Conservation (phyloP, 2,113 vertebrate genomes). For the Dromaius novaehollandiae region DNA sequence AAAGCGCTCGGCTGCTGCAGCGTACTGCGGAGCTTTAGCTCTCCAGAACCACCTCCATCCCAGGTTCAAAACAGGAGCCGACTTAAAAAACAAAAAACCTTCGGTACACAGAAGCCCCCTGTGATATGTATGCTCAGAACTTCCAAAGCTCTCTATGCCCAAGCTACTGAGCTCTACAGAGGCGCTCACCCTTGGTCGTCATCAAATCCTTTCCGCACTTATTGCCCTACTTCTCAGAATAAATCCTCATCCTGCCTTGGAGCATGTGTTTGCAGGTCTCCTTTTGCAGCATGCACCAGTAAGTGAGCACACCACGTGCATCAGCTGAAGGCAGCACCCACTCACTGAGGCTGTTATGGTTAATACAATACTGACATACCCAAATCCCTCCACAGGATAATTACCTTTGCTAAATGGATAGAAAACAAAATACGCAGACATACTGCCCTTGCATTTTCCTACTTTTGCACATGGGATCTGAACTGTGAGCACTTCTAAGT, state of each 20-base stretch:
- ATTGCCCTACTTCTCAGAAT: neutral
- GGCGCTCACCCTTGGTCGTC: neutral
- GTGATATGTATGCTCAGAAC: neutral
- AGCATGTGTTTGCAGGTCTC: neutral
- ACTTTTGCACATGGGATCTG: accelerated
- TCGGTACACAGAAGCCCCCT: neutral
- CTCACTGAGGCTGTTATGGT: neutral
- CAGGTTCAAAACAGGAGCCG: neutral
- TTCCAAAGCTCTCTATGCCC: neutral
- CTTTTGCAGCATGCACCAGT: neutral
- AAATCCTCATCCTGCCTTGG: neutral
- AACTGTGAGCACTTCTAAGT: neutral
- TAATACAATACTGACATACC: neutral
- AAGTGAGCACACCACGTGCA: neutral
- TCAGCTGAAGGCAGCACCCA: slow-evolving; percentile 15
- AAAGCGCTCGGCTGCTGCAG: neutral
- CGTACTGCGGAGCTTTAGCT: neutral
- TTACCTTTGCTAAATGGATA: neutral
- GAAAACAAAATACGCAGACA: accelerated
- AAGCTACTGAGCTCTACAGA: neutral
- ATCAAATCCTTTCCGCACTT: neutral
- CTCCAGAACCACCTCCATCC: neutral
- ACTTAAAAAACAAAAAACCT: neutral
- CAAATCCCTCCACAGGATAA: neutral
- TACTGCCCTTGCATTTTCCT: accelerated